Evolutionary conservation across 2,888 invertebrate species (phyloP), one percentile per base, ranked within the genome.

Genomic region (Phyllotreta striolata): DNA sequence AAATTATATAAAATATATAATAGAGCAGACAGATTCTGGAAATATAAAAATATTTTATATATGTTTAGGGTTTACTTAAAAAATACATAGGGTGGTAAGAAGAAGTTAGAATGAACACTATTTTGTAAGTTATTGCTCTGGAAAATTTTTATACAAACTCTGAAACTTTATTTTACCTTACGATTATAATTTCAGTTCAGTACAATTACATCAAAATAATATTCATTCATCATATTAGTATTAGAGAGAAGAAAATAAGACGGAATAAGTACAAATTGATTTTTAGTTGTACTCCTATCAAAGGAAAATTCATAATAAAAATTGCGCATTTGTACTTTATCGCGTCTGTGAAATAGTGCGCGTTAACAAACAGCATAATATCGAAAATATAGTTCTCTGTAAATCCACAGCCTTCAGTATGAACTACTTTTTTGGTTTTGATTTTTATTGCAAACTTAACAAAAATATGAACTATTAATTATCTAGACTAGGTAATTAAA

Each of bases 301-400:
- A n/a, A n/a, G n/a, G n/a, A n/a, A n/a, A n/a, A n/a, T n/a, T n/a
- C n/a, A n/a, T n/a, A 24, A 24, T 24, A 24, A 24, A 24, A 24
- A 24, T 24, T 3, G 24, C 4, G 24, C 24, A 24, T 24, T 24
- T 24, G 24, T 24, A 24, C 24, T 24, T 24, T 24, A 24, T 24
- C 4, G 24, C 24, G 24, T 24, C 24, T 24, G 4, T 4, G 24
- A 24, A 24, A 24, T 24, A 24, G 24, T 24, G 24, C 24, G 4
- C 24, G 1, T 24, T 4, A 24, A 24, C 24, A 24, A 24, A 24
- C 24, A 24, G 24, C 24, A 24, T 35, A 34, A 49, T 49, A 49
- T 49, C 34, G 34, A 35, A 49, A 49, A 49, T 49, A 49, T 49
- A 49, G 49, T 37, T 49, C n/a, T 49, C 37, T n/a, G 12, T 4